Conservation (phyloP, 2,797 vertebrate genomes). For the Malacoctenus gilli region DNA sequence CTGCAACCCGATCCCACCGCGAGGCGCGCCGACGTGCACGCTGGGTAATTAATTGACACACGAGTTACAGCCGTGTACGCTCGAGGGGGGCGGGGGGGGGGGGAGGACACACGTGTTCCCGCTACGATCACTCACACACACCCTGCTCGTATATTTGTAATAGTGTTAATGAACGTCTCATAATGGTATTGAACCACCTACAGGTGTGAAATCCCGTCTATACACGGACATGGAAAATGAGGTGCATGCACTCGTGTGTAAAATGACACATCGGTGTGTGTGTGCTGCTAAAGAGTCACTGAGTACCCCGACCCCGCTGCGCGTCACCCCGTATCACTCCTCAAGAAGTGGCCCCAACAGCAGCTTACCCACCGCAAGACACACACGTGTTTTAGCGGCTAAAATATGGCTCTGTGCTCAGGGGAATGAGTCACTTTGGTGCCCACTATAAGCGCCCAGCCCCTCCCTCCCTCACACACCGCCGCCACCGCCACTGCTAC, state of each 20-base stretch:
- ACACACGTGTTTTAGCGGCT: constrained; percentile 28
- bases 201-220: constrained; percentile 20
- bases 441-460: constrained; percentile 34
- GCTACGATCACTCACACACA: background rate
- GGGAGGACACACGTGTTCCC: constrained; percentile 13
- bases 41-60: constrained; percentile 67
- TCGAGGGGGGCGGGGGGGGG: constrained; percentile 35
- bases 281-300: constrained; percentile 13
- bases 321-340: constrained; percentile 1
- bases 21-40: constrained; percentile 17
- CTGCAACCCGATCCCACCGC: constrained; percentile 57
- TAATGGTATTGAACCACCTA: constrained; percentile 24
- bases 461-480: background rate
- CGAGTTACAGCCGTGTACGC: constrained; percentile 58
- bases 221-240: no score
- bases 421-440: constrained; percentile 37
- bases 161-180: background rate
- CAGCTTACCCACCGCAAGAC: constrained; percentile 19
- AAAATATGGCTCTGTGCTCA: constrained; percentile 35
- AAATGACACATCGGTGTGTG: no score
- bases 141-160: background rate
- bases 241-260: no score
- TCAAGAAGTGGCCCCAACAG: constrained; percentile 30
- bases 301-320: constrained; percentile 4
- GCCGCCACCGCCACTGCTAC: constrained; percentile 4